Evolutionary conservation across 2,797 vertebrate genomes (phyloP), one percentile per base, ranked within the genome.

Genomic region (Sylvia borin): DNA sequence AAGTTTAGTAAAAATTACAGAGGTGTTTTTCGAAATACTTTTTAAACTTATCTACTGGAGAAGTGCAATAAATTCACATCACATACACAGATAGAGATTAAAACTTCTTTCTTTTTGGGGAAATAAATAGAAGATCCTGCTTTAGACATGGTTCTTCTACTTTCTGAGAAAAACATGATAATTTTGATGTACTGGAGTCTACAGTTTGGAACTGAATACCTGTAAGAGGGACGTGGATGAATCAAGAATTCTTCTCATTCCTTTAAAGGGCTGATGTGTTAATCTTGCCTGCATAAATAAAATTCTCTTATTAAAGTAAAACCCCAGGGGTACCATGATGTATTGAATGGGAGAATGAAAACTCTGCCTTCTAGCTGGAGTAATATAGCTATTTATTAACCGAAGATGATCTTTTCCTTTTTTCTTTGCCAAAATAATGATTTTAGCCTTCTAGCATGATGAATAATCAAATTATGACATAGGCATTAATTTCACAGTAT

Each of bases 301-400:
- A 80, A 80, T 40, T 70, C 7, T 85, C 31, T 1, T 18, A 77
- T 90, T 83, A 89, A 95, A 92, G 50, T 40, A 79, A 92, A 81
- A 84, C n/a, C 36, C 13, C 83, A 75, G 40, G 10, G 53, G 25
- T 57, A 48, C 16, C n/a, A 50, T 75, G 66, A 84, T 65, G 32
- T 72, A 83, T 65, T 90, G 72, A 85, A 78, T 64, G 22, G n/a
- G 34, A 75, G 29, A 90, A 81, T 50, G 62, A 93, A 96, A 90
- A 26, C 17, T 80, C 47, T 90, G 38, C 34, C 43, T 93, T 88
- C 32, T 19, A 84, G 60, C 2, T 0, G 21, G 17, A 66, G 15
- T 55, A 84, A 40, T 66, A 66, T 5, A 32, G 25, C 11, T 61
- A 73, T 86, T 88, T 94, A 57, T 90, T 94, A 88, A 60, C 15